Evolutionary conservation across 1,140 invertebrate species (phyloP), one percentile per base, ranked within the genome.

Genomic region (Pentalonia nigronervosa): DNA sequence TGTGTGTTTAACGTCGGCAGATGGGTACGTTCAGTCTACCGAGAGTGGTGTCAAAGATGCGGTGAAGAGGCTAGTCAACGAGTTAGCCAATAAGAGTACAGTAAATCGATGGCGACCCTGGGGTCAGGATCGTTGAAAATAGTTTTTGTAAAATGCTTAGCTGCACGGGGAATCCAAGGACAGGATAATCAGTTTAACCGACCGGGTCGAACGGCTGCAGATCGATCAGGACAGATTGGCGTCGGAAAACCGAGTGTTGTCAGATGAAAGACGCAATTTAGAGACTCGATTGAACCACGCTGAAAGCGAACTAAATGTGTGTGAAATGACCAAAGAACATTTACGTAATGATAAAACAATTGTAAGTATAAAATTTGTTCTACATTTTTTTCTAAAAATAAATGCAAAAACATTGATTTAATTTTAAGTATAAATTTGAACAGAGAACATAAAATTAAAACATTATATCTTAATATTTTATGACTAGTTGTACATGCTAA

Each of bases 221-320:
- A 84, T 84, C 21, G 91, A 93, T 2, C 91, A 93, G 97, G 93
- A 95, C 96, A 94, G 96, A 96, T 14, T 96, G 96, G 94, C 93
- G 67, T 96, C 96, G 30, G 96, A 97, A 81, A 95, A 97, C 11
- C 95, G 97, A 30, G 95, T 96, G 8, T 95, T 97, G 6, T 97
- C 97, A 94, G 97, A 97, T 7, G 97, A 97, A 94, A 96, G 97
- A 90, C 96, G 96, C 86, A 95, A 96, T 94, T 94, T 97, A 2
- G 97, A 97, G 94, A 95, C 96, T 11, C 96, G 97, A 81, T 95
- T 98, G 93, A 96, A 97, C 94, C 97, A 98, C 94, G 95, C 97
- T 7, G 97, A 98, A 94, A 95, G 96, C 0, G 97, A 98, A 94
- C 95, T 98, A 2, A 96, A 96, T 60, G 95, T 96, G 11, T 95